Evolutionary conservation across 1,140 invertebrate genomes (phyloP).

Genomic region (Anagrus nilaparvatae): DNA sequence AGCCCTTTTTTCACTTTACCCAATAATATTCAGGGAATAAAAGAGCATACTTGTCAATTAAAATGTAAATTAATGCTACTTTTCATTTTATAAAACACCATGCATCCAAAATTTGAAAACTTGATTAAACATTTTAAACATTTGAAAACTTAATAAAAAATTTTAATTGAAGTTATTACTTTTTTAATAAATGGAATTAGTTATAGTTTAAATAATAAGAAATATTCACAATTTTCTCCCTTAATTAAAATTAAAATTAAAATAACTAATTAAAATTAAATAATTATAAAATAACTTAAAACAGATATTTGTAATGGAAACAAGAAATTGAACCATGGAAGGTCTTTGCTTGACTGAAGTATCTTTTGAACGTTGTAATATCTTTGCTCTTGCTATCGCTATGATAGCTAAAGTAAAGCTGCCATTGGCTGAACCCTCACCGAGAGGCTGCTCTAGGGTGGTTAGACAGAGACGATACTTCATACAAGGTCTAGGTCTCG

Average conservation of each 20-base stretch:
- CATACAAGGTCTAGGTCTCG: slow-evolving; percentile 13
- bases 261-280: too few relatives aligned
- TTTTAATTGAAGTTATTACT: slow-evolving; percentile 11
- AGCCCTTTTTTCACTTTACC: slow-evolving; percentile 17
- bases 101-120: background rate
- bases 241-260: background rate
- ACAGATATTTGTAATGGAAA: too few relatives aligned
- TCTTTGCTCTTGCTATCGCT: slow-evolving; percentile 7
- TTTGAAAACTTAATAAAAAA: background rate
- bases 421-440: slow-evolving; percentile 19
- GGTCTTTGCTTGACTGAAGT: slow-evolving; percentile 21
- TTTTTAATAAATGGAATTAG: slow-evolving; percentile 6
- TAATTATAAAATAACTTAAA: too few relatives aligned
- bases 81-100: background rate
- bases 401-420: slow-evolving; percentile 17
- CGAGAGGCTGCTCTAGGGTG: slow-evolving; percentile 19
- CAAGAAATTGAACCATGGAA: slow-evolving; percentile 2
- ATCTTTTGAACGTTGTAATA: slow-evolving; percentile 20
- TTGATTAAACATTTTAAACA: background rate
- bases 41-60: slow-evolving; percentile 7
- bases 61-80: background rate
- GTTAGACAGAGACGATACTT: slow-evolving; percentile 21
- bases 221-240: background rate
- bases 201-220: background rate
- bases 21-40: too few relatives aligned